Base-by-base conservation (phyloP, 2,888 invertebrate genomes). In the Stenodera caucasica region DNA sequence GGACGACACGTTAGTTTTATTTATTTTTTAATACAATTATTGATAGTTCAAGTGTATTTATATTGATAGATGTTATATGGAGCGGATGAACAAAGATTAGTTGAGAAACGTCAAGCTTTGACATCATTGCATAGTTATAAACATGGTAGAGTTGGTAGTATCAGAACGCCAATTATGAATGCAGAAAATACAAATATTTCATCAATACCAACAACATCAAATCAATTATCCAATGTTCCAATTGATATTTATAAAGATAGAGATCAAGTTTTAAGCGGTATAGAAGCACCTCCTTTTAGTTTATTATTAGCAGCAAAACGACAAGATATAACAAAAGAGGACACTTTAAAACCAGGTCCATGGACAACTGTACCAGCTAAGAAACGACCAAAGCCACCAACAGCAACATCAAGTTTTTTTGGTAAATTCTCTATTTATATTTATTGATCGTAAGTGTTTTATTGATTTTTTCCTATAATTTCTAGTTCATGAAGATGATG, bases 81-180 rank as follows among this genome's bases (percentile, higher is more conserved):
- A 70, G 86, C 75, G 9, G 81, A 84, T 33, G 81, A 82, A 53
- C 73, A 75, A 62, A 77, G 77, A 14, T 78, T 91, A 52, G 83
- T 85, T 21, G 90, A 90, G 72, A 89, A 91, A 55, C 84, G 95
- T 58, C 84, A 88, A 75, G 92, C 91, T 8, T 82, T 95, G 58
- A 91, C 90, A 56, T 89, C 89, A 2, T 79, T 94, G 49, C 87
- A 85, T 69, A 86, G 90, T 0, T 88, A 88, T 66, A 88, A 87
- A 63, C 78, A 88, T 30, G 83, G 84, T 51, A 79, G 79, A 61
- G 85, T 86, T 2, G 82, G 83, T 6, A 85, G 82, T 68, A 77
- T 86, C 8, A 63, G 74, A 29, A 18, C 18, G 21, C 3, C 40
- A 4, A 35, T n/a, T 9, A 18, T 40, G 1, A 21, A 21, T 40